Conservation (phyloP, 2,797 vertebrate genomes). For the Neosalanx taihuensis region DNA sequence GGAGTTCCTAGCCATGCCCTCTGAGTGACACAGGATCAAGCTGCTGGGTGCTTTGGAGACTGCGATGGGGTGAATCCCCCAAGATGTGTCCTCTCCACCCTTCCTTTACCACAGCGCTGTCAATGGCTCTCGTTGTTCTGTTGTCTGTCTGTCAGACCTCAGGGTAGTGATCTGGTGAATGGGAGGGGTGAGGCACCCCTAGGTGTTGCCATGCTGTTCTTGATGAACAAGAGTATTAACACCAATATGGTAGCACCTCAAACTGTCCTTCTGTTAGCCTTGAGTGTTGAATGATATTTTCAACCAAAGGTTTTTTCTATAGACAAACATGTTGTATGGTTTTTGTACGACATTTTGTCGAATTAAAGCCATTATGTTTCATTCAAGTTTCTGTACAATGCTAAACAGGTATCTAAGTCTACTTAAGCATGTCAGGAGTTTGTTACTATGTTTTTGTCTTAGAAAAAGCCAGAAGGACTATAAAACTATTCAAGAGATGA, state of each 20-base stretch:
- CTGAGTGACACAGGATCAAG: constrained; percentile 76
- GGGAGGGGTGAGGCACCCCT: constrained; percentile 58
- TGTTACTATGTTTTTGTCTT: constrained; percentile 20
- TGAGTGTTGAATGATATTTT: constrained; percentile 15
- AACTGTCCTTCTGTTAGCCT: constrained; percentile 43
- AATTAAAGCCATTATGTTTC: constrained; percentile 11
- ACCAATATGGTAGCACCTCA: constrained; percentile 56
- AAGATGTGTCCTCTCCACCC: constrained; percentile 71
- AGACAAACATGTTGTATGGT: too few relatives aligned
- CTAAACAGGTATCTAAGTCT: background rate
- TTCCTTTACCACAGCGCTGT: constrained; percentile 50
- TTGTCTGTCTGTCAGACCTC: constrained; percentile 68
- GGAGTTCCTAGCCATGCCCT: constrained; percentile 69
- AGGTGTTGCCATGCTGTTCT: constrained; percentile 68
- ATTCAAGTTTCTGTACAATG: constrained; percentile 11
- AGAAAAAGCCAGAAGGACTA: background rate
- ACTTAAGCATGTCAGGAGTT: background rate
- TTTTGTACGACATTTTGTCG: too few relatives aligned
- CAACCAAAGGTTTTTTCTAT: background rate
- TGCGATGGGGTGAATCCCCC: constrained; percentile 69
- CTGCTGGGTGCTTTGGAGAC: constrained; percentile 69
- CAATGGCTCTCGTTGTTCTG: constrained; percentile 56
- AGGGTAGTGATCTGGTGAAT: constrained; percentile 60
- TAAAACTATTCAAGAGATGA: background rate
- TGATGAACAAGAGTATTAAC: constrained; percentile 64